Evolutionary conservation across 2,888 invertebrate species (phyloP).

Genomic region (Corbicula japonica): DNA sequence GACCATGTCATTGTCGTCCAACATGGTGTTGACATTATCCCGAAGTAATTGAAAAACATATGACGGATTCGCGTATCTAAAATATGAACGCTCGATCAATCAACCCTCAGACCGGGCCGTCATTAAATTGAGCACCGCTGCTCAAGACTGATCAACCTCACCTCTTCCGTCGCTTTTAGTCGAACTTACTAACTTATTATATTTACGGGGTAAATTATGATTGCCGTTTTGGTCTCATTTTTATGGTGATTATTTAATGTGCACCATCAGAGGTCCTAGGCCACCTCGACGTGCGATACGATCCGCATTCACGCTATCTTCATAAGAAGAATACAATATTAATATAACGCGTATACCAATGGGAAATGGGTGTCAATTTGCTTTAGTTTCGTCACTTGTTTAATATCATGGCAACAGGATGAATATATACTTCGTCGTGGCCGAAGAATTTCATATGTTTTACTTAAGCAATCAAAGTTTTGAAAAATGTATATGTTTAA

Average conservation of each 20-base stretch:
- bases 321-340: constrained; percentile 33
- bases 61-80: constrained; percentile 20
- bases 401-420: too few relatives aligned
- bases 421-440: too few relatives aligned
- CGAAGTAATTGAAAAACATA: constrained; percentile 21
- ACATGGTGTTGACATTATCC: constrained; percentile 17
- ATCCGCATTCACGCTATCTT: constrained; percentile 22
- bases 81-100: constrained; percentile 37
- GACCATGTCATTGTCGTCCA: constrained; percentile 6
- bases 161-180: constrained; percentile 26
- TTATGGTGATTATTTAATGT: constrained; percentile 47
- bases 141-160: constrained; percentile 32
- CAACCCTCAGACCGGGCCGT: constrained; percentile 35
- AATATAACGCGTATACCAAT: constrained; percentile 1
- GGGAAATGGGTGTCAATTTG: constrained; percentile 17
- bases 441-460: too few relatives aligned
- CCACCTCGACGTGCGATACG: constrained; percentile 30
- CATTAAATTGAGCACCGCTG: constrained; percentile 51
- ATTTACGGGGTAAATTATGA: constrained; percentile 31
- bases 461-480: too few relatives aligned
- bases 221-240: constrained; percentile 29
- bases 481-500: too few relatives aligned
- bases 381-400: too few relatives aligned
- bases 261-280: constrained; percentile 5
- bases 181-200: constrained; percentile 36